These are phyloP conservation scores for Siniperca obscura DNA, from an alignment of 2,797 vertebrate species.

Conservation along the genomic window DNA sequence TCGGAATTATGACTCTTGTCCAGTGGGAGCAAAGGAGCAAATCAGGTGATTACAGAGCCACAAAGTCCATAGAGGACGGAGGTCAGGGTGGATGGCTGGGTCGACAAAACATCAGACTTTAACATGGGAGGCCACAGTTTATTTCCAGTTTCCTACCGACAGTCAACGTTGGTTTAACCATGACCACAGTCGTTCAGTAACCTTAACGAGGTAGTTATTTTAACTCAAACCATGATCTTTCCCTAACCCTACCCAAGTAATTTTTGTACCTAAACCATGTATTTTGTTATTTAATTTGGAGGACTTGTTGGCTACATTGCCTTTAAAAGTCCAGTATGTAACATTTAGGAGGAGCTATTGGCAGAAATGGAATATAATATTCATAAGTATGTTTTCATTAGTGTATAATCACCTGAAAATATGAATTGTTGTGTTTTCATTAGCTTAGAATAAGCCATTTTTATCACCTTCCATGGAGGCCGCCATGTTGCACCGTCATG, in stretches of 20 bases:
- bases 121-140: not conserved
- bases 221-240: not conserved
- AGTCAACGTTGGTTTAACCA: not conserved
- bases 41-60: not conserved
- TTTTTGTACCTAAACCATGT: too few species aligned
- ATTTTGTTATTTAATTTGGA: too few species aligned
- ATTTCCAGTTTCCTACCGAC: not conserved
- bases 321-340: too few species aligned
- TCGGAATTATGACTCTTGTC: not conserved
- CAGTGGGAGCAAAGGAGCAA: not conserved
- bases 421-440: too few species aligned
- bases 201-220: not conserved
- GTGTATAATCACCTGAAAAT: too few species aligned
- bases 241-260: not conserved
- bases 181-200: not conserved
- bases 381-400: too few species aligned
- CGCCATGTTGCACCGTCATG: too few species aligned
- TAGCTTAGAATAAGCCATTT: too few species aligned
- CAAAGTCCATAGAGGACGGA: not conserved
- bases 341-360: too few species aligned
- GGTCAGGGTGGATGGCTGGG: not conserved
- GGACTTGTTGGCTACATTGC: too few species aligned
- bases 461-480: too few species aligned
- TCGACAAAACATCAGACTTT: not conserved
- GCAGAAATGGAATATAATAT: too few species aligned